Percentiles rank a stretch among this genome's conserved stretches.
These are phyloP conservation scores for Acrossocheilus fasciatus DNA, from an alignment of 2,797 vertebrate genomes.

Conservation along the genomic window DNA sequence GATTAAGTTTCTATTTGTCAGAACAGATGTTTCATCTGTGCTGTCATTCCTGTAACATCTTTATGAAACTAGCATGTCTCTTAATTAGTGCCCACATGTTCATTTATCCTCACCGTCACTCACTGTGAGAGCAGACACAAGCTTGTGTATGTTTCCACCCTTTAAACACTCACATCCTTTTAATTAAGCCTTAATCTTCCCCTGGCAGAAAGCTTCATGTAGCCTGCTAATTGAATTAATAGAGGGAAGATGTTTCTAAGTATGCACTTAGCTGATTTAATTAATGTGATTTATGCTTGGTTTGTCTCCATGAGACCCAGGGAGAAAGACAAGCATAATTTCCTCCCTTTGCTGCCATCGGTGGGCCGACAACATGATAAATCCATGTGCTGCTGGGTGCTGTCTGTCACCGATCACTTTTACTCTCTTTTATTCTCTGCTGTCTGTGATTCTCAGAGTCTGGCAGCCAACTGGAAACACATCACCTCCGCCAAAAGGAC, in stretches of 20 bases:
- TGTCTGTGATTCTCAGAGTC: conserved; percentile 88
- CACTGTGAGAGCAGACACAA: conserved; percentile 74
- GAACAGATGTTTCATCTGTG: conserved; percentile 79
- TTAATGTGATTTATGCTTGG: conserved; percentile 99
- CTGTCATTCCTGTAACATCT: conserved; percentile 93
- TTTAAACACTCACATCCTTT: conserved; percentile 95
- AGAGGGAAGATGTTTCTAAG: conserved; percentile 98
- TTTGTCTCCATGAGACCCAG: conserved; percentile 89
- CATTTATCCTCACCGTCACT: conserved; percentile 91
- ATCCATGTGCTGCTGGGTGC: conserved; percentile 62
- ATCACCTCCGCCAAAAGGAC: conserved; percentile 97
- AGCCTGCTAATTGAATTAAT: conserved; percentile 99
- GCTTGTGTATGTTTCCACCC: conserved; percentile 81
- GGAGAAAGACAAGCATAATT: conserved; percentile 81
- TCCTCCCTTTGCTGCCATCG: conserved; percentile 66
- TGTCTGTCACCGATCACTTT: conserved; percentile 87
- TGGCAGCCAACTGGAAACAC: conserved; percentile 99
- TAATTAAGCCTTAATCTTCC: conserved; percentile 99
- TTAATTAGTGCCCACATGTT: conserved; percentile 98
- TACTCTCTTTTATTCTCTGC: conserved; percentile 74
- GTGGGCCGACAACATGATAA: conserved; percentile 85
- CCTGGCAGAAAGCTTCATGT: conserved; percentile 97
- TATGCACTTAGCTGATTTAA: conserved; percentile 97
- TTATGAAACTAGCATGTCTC: conserved; percentile 90
- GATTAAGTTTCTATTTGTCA: conserved; percentile 74